phyloP scores from a whole-genome alignment of 2,113 vertebrate species.

The Zapus hudsonius region DNA sequence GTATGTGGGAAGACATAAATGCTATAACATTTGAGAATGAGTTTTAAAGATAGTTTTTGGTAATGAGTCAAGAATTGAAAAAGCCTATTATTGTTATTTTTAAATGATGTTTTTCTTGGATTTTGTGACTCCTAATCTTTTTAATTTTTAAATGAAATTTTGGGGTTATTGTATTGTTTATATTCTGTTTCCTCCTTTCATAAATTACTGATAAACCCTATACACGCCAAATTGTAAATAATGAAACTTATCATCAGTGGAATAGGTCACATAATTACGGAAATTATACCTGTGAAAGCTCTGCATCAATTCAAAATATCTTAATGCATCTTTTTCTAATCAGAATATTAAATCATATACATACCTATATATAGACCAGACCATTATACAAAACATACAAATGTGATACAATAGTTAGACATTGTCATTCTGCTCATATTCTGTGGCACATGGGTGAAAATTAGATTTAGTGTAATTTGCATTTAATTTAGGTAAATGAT shows the following conservation, averaged over 20 bases:
- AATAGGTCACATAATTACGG: not conserved
- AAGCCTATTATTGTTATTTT: not conserved
- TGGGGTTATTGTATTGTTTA: not conserved
- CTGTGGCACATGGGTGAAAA: not conserved
- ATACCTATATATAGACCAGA: not conserved
- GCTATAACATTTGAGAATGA: not conserved
- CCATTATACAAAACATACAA: not conserved
- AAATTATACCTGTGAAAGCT: not conserved
- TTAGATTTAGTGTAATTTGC: not conserved
- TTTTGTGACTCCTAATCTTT: not conserved
- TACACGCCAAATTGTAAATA: not conserved
- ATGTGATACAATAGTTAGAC: not conserved
- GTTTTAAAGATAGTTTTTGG: not conserved
- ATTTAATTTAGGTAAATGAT: slow-evolving; percentile 36
- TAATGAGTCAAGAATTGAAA: not conserved
- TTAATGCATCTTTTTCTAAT: not conserved
- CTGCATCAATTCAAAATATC: not conserved
- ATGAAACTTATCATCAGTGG: not conserved
- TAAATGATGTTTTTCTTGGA: not conserved
- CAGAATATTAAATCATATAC: not conserved
- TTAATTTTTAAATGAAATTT: not conserved
- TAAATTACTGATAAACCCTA: not conserved
- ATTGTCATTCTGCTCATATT: slow-evolving; percentile 10
- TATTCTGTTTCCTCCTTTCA: not conserved
- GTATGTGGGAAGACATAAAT: not conserved